These are phyloP conservation scores for Mormyrus hasselquistii DNA, from an alignment of 2,797 vertebrate genomes.

Conservation along the genomic window DNA sequence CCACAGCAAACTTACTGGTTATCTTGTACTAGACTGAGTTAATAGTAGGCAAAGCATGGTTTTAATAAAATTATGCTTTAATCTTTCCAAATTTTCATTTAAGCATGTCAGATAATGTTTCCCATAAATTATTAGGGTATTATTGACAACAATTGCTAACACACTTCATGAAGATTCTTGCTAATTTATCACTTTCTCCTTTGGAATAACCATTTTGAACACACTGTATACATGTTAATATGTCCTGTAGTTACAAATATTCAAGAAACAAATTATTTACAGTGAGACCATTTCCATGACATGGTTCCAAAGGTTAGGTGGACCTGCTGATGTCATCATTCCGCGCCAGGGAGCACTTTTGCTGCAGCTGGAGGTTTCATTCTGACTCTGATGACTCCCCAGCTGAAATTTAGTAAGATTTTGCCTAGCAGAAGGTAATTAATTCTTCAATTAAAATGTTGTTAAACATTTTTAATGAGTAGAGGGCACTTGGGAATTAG, in stretches of 20 bases:
- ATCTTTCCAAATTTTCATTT: background rate
- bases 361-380: constrained; percentile 46
- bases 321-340: constrained; percentile 54
- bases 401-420: constrained; percentile 71
- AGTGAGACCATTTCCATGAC: background rate
- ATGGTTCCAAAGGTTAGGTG: background rate
- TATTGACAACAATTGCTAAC: background rate
- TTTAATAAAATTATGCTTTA: background rate
- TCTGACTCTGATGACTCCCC: constrained; percentile 62
- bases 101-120: background rate
- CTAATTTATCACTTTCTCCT: background rate
- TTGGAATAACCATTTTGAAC: background rate
- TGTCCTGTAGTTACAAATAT: background rate
- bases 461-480: constrained; percentile 83
- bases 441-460: constrained; percentile 84
- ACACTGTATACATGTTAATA: background rate
- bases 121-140: background rate
- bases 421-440: constrained; percentile 75
- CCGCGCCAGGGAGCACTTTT: constrained; percentile 40
- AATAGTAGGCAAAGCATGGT: background rate
- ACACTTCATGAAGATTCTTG: background rate
- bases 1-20: background rate
- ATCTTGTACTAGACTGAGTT: background rate
- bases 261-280: background rate
- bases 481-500: constrained; percentile 65